Conservation (phyloP, 2,888 invertebrate genomes). For the Camptogramma bilineatum region DNA sequence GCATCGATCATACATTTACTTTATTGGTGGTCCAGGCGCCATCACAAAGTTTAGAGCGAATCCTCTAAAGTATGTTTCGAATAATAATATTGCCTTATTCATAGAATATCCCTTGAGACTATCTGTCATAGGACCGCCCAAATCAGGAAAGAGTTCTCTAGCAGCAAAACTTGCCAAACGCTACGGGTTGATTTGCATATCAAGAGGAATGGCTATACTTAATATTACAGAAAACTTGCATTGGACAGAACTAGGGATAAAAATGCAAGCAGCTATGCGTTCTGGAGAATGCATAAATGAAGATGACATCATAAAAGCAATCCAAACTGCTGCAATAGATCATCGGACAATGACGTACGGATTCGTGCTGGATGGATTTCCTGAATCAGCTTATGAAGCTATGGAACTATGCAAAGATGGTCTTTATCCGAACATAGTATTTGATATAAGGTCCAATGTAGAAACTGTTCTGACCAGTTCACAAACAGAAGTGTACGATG, state of each 20-base stretch:
- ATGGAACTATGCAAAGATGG: slow-evolving; percentile 77
- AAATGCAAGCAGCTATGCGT: slow-evolving; percentile 67
- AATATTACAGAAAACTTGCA: slow-evolving; percentile 76
- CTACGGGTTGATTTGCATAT: slow-evolving; percentile 83
- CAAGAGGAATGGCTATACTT: slow-evolving; percentile 82
- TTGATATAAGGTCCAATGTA: slow-evolving; percentile 77
- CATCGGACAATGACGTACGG: slow-evolving; percentile 81
- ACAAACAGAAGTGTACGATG: slow-evolving; percentile 64
- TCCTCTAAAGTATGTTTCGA: slow-evolving; percentile 83
- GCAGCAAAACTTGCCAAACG: slow-evolving; percentile 81
- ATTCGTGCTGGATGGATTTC: slow-evolving; percentile 87
- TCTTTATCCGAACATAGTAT: slow-evolving; percentile 84
- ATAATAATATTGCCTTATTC: slow-evolving; percentile 68
- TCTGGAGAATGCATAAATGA: slow-evolving; percentile 73
- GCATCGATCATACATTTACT: slow-evolving; percentile 87
- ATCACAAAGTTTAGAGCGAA: slow-evolving; percentile 80
- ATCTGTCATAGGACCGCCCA: slow-evolving; percentile 86
- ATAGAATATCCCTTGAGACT: slow-evolving; percentile 83
- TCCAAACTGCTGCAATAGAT: slow-evolving; percentile 82
- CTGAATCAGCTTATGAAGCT: slow-evolving; percentile 79
- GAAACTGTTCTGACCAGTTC: slow-evolving; percentile 69
- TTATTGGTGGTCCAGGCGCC: slow-evolving; percentile 77
- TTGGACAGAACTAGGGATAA: slow-evolving; percentile 80
- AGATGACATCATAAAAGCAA: slow-evolving; percentile 78
- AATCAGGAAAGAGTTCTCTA: slow-evolving; percentile 86